Evolutionary conservation across 2,113 vertebrate species (phyloP), one percentile per base, ranked within the genome.

Genomic region (Chelonoidis abingdonii): DNA sequence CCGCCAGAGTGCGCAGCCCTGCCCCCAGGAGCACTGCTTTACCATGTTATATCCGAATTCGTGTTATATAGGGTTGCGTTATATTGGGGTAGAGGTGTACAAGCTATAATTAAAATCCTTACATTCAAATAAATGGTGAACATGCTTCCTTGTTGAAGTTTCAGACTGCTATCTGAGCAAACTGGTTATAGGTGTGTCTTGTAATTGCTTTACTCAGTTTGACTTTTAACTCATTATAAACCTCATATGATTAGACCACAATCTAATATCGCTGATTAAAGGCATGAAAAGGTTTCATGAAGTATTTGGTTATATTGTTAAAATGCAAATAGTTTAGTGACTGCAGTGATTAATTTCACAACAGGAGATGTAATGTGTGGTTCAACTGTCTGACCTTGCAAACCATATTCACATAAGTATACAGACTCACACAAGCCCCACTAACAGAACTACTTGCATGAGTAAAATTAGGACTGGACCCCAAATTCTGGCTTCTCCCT

Each of bases 181-280:
- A 93, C 44, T 94, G 65, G 85, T 83, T 88, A 38, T 81, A 94
- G 89, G 92, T 92, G 89, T 94, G 80, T 95, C 90, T 94, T 92
- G 91, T 95, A 92, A 97, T 93, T 72, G 62, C 96, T 95, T 95
- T 88, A 91, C 62, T 95, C 3, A 88, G 65, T 92, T 95, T 93
- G 65, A 86, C 93, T 96, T 95, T 94, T 89, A 83, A 95, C 91
- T 87, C 93, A 90, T 93, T 85, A 83, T 17, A 75, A 50, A 89
- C 88, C 91, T 97, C 80, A 94, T 62, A 87, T 44, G 86, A 88
- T 31, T 92, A 59, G 53, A 92, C 38, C 10, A 72, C 62, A 31
- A 83, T 62, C 81, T 83, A 80, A 38, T 8, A 86, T 24, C 2
- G 38, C 75, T 87, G 69, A 57, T 5, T 47, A 44, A 54, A 93